A percentile compares a stretch with the other conserved stretches of the same genome.
Conservation (phyloP, 2,797 vertebrate species). For the Rhinogobio ventralis region DNA sequence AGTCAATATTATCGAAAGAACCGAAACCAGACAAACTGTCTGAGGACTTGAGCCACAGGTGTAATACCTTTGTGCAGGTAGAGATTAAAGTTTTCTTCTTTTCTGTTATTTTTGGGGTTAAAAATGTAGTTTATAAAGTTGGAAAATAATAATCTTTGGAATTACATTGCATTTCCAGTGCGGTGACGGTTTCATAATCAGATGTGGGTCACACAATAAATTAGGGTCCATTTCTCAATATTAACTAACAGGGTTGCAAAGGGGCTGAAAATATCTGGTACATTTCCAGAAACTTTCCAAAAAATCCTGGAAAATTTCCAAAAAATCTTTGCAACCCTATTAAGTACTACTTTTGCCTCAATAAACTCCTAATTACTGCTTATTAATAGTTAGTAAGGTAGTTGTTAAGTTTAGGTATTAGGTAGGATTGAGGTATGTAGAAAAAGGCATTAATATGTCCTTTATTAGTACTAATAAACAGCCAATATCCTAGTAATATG, state of each 20-base stretch:
- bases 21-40: slow-evolving; percentile 87
- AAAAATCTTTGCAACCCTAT: neutral
- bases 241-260: too few relatives aligned
- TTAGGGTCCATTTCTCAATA: too few relatives aligned
- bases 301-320: too few relatives aligned
- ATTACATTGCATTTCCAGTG: neutral
- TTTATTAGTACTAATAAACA: neutral
- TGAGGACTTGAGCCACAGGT: slow-evolving; percentile 92
- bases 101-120: neutral
- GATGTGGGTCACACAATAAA: neutral
- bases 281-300: too few relatives aligned
- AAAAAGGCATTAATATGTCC: neutral
- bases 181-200: neutral
- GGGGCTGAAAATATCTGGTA: too few relatives aligned
- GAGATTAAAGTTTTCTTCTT: neutral
- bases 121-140: neutral
- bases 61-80: slow-evolving; percentile 97
- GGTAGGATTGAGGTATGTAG: neutral
- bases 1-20: slow-evolving; percentile 92
- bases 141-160: neutral
- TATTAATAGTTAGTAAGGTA: neutral
- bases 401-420: neutral
- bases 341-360: neutral
- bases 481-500: neutral
- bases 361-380: neutral